Percentiles rank a stretch among this genome's conserved stretches.
These are phyloP conservation scores for Lamproptera curius DNA, from an alignment of 2,888 invertebrate species.

Conservation along the genomic window DNA sequence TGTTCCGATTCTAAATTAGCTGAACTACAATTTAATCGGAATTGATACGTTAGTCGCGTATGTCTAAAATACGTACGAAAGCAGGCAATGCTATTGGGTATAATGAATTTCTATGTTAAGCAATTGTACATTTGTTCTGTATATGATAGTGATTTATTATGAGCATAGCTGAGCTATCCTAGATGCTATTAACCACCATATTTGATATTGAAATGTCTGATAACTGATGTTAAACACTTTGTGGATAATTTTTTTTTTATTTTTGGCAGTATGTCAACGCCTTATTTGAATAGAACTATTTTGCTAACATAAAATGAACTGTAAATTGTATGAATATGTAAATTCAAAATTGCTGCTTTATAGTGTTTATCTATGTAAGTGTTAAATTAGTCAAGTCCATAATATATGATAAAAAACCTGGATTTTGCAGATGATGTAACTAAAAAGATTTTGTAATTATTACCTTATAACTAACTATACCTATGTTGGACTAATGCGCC, in stretches of 20 bases:
- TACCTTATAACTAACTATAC: no score
- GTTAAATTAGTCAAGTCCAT: constrained; percentile 53
- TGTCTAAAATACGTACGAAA: constrained; percentile 19
- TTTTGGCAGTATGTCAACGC: constrained; percentile 55
- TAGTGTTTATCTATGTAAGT: constrained; percentile 56
- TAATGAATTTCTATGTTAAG: constrained; percentile 36
- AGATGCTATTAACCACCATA: constrained; percentile 29
- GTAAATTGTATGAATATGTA: constrained; percentile 48
- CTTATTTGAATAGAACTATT: constrained; percentile 38
- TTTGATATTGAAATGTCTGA: constrained; percentile 54
- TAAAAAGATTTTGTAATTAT: constrained; percentile 59
- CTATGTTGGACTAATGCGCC: no score
- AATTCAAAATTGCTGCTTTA: constrained; percentile 49
- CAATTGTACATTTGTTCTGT: constrained; percentile 37
- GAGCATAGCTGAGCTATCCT: constrained; percentile 34
- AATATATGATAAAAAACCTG: constrained; percentile 44
- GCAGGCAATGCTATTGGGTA: constrained; percentile 33
- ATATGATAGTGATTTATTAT: constrained; percentile 29
- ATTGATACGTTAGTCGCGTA: constrained; percentile 5
- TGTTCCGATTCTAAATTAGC: no score
- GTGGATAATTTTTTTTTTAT: constrained; percentile 44
- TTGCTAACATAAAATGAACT: constrained; percentile 46
- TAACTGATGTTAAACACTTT: constrained; percentile 60
- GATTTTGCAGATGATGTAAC: constrained; percentile 50
- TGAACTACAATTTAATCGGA: constrained; percentile 18